Evolutionary conservation across 2,888 invertebrate species (phyloP).

Genomic region (Gari tellinella): DNA sequence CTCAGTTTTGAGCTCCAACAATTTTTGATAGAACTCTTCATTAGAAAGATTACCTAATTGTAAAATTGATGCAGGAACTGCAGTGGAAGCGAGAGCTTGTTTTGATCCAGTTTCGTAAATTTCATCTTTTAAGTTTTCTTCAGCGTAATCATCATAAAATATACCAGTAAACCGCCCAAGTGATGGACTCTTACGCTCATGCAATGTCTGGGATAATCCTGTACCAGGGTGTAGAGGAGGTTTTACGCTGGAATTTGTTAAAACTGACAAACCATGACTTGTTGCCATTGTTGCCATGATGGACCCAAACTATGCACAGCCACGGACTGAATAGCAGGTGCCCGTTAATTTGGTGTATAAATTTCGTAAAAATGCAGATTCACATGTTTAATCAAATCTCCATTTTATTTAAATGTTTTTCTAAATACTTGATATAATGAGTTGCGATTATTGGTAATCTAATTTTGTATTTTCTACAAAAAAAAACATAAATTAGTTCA

Average conservation of each 20-base stretch:
- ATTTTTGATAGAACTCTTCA: conserved; percentile 80
- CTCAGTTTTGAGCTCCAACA: conserved; percentile 79
- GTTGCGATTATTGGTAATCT: too few species aligned
- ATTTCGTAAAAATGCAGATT: too few species aligned
- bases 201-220: conserved; percentile 70
- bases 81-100: conserved; percentile 18
- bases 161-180: conserved; percentile 54
- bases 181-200: conserved; percentile 64
- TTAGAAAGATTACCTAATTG: conserved; percentile 74
- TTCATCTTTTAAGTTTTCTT: conserved; percentile 7
- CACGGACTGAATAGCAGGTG: conserved; percentile 56
- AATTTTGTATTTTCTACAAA: too few species aligned
- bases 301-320: conserved; percentile 64
- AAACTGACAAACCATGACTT: conserved; percentile 78
- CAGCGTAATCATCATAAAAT: conserved; percentile 57
- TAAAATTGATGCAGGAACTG: conserved; percentile 30
- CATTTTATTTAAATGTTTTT: too few species aligned
- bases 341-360: conserved; percentile 7
- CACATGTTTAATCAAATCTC: too few species aligned
- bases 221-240: conserved; percentile 77
- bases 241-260: conserved; percentile 81
- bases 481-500: too few species aligned
- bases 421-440: too few species aligned
- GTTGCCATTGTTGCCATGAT: conserved; percentile 83
- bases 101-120: too few species aligned